These are phyloP conservation scores for Blastobasis adustella DNA, from an alignment of 2,888 invertebrate species.

Conservation along the genomic window DNA sequence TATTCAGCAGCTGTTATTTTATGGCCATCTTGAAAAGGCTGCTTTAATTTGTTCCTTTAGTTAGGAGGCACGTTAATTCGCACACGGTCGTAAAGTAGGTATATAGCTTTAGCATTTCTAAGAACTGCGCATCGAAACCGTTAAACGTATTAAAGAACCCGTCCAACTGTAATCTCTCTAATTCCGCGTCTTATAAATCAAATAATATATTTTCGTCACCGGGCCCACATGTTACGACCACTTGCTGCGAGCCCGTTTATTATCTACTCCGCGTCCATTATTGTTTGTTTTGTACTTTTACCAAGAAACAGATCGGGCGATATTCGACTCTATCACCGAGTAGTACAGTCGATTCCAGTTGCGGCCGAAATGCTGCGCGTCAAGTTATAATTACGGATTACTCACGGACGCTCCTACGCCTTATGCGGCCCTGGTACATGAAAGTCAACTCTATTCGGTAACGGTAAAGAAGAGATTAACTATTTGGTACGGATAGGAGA, in stretches of 20 bases:
- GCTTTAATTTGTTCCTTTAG: too few relatives aligned
- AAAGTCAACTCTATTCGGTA: constrained; percentile 28
- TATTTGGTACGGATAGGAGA: too few relatives aligned
- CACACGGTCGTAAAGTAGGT: too few relatives aligned
- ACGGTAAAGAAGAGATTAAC: constrained; percentile 1
- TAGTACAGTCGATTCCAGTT: constrained; percentile 9
- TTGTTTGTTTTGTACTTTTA: not conserved
- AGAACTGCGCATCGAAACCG: too few relatives aligned
- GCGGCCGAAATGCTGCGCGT: constrained; percentile 10
- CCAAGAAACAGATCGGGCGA: constrained; percentile 3
- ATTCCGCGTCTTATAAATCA: constrained; percentile 12
- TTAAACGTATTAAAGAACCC: constrained; percentile 1
- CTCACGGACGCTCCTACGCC: constrained; percentile 9
- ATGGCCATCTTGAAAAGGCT: too few relatives aligned
- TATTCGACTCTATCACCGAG: constrained; percentile 5
- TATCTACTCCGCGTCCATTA: constrained; percentile 20
- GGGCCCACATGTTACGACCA: constrained; percentile 34
- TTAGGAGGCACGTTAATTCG: too few relatives aligned
- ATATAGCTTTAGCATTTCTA: too few relatives aligned
- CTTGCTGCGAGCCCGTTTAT: constrained; percentile 29
- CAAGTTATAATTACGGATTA: constrained; percentile 25
- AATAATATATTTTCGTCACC: constrained; percentile 30
- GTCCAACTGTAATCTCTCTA: too few relatives aligned
- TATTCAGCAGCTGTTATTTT: too few relatives aligned
- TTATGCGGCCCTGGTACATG: constrained; percentile 27